Evolutionary conservation across 2,113 vertebrate genomes (phyloP).

Genomic region (Rynchops niger): DNA sequence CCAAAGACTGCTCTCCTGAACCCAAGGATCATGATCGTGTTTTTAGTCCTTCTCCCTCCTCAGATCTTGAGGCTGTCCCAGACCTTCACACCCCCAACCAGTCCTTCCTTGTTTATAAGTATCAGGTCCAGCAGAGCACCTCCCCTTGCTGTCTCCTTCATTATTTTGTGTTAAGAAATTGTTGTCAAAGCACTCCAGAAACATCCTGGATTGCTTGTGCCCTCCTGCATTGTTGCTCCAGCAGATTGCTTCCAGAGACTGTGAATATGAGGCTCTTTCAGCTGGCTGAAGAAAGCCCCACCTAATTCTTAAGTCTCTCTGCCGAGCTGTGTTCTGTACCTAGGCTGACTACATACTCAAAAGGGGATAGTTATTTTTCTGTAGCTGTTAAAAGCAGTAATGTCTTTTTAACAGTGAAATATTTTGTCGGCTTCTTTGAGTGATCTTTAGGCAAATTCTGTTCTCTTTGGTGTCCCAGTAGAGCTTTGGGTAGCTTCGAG

Average conservation of each 20-base stretch:
- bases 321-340: not conserved
- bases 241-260: not conserved
- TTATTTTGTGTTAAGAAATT: not conserved
- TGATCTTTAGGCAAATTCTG: not conserved
- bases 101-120: not conserved
- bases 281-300: not conserved
- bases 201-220: not conserved
- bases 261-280: not conserved
- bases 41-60: not conserved
- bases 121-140: not conserved
- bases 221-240: not conserved
- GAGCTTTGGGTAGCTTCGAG: not conserved
- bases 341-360: not conserved
- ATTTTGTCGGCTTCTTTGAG: not conserved
- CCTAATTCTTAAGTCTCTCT: not conserved
- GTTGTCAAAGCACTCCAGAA: not conserved
- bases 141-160: not conserved
- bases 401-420: not conserved
- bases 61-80: not conserved
- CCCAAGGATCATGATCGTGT: not conserved
- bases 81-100: not conserved
- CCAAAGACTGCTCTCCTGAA: not conserved
- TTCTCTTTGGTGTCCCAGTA: not conserved
- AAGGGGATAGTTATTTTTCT: not conserved
- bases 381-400: not conserved